Evolutionary conservation across 2,888 invertebrate species (phyloP).

Genomic region (Phalera bucephala): DNA sequence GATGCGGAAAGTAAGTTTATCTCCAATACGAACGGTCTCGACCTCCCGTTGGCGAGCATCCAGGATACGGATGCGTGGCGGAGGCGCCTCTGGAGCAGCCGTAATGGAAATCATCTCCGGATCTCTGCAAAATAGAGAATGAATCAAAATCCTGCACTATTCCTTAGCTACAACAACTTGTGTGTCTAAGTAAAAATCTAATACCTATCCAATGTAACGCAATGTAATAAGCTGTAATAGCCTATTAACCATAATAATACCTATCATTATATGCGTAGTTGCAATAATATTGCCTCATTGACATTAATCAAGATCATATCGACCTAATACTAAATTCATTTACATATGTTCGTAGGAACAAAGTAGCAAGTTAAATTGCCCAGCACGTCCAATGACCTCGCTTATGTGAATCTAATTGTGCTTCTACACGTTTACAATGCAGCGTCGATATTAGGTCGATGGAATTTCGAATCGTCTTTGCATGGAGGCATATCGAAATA

Average conservation of each 20-base stretch:
- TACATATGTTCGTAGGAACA: conserved; percentile 39
- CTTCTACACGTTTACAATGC: conserved; percentile 49
- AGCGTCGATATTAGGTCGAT: conserved; percentile 45
- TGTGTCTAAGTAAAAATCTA: neutral
- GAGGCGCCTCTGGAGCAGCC: conserved; percentile 96
- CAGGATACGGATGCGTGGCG: conserved; percentile 95
- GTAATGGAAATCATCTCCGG: conserved; percentile 98
- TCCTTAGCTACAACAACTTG: neutral
- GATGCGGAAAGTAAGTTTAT: conserved; percentile 96
- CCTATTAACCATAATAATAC: neutral
- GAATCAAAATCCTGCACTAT: neutral
- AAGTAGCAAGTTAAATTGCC: conserved; percentile 41
- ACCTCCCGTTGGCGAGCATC: conserved; percentile 94
- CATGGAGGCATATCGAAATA: conserved; percentile 46
- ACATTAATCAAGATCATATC: conserved; percentile 38
- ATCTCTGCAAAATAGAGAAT: conserved; percentile 82
- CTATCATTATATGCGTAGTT: conserved; percentile 12
- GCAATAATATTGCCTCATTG: conserved; percentile 32
- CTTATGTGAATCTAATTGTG: conserved; percentile 53
- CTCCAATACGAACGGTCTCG: conserved; percentile 96
- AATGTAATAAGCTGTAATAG: neutral
- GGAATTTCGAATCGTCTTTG: conserved; percentile 51
- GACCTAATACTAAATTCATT: conserved; percentile 34
- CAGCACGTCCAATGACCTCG: conserved; percentile 44
- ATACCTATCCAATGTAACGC: neutral